These are phyloP conservation scores for Halichoeres trimaculatus DNA, from an alignment of 2,113 vertebrate species.

Conservation along the genomic window DNA sequence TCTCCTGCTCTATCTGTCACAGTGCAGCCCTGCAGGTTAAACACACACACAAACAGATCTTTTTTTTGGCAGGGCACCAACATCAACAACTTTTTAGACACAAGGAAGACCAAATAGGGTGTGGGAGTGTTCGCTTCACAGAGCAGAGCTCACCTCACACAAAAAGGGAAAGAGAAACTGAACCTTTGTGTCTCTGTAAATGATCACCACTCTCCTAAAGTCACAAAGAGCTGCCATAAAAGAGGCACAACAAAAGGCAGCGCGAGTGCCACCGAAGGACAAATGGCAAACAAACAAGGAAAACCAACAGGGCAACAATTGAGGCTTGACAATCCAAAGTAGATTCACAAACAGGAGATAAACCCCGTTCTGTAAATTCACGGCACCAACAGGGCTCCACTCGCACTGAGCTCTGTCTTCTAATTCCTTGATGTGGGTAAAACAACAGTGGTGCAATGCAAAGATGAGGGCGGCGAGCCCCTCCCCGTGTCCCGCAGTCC, in stretches of 20 bases:
- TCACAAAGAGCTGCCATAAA: constrained; percentile 21
- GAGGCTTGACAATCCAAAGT: constrained; percentile 16
- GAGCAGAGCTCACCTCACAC: neutral
- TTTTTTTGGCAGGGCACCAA: constrained; percentile 52
- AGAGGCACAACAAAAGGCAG: constrained; percentile 30
- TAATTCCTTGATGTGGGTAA: constrained; percentile 45
- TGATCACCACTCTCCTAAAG: constrained; percentile 1
- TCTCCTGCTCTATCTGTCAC: constrained; percentile 12
- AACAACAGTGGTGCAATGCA: constrained; percentile 46
- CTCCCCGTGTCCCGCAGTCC: constrained; percentile 55
- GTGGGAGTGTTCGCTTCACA: constrained; percentile 34
- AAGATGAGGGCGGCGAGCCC: constrained; percentile 51
- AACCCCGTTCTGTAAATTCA: neutral
- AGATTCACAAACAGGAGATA: neutral
- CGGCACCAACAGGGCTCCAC: neutral
- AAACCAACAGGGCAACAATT: neutral
- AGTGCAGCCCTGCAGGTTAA: constrained; percentile 34
- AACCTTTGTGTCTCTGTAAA: constrained; percentile 18
- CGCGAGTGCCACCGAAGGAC: neutral
- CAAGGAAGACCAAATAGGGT: constrained; percentile 48
- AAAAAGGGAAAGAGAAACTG: neutral
- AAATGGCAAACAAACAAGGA: constrained; percentile 15
- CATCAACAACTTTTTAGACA: constrained; percentile 57
- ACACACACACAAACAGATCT: constrained; percentile 5
- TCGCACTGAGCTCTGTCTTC: constrained; percentile 48